Conservation (phyloP, 2,113 vertebrate genomes). For the Procavia capensis region DNA sequence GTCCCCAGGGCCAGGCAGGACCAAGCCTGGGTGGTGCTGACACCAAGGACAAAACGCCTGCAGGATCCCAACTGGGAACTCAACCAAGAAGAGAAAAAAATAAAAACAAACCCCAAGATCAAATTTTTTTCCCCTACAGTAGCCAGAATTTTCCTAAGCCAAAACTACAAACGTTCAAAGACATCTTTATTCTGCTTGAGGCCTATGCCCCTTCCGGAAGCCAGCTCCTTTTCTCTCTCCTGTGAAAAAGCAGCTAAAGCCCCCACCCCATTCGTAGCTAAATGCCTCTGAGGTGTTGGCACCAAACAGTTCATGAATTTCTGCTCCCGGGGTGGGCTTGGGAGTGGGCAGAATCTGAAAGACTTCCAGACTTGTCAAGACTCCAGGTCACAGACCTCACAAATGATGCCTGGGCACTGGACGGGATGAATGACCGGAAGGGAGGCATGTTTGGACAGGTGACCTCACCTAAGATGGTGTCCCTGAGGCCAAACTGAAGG, state of each 20-base stretch:
- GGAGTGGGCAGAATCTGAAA: neutral
- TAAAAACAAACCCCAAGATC: neutral
- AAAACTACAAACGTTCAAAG: neutral
- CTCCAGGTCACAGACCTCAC: neutral
- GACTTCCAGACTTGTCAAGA: neutral
- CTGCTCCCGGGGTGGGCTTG: neutral
- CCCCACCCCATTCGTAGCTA: neutral
- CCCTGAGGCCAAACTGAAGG: neutral
- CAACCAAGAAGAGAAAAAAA: constrained; percentile 16
- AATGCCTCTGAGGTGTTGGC: neutral
- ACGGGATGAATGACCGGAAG: neutral
- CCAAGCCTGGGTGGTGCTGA: neutral
- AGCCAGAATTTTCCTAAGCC: constrained; percentile 18
- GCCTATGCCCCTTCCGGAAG: neutral
- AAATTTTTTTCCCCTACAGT: neutral
- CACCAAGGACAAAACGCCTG: neutral
- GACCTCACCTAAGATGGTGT: neutral
- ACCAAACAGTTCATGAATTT: neutral
- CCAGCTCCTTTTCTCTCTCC: neutral
- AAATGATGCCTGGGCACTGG: neutral
- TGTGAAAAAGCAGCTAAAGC: neutral
- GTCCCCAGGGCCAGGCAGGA: neutral
- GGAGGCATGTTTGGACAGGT: neutral
- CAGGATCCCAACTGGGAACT: neutral
- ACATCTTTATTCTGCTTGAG: no score